These are phyloP conservation scores for Phortica variegata DNA, from an alignment of 1,140 invertebrate species.

Conservation along the genomic window DNA sequence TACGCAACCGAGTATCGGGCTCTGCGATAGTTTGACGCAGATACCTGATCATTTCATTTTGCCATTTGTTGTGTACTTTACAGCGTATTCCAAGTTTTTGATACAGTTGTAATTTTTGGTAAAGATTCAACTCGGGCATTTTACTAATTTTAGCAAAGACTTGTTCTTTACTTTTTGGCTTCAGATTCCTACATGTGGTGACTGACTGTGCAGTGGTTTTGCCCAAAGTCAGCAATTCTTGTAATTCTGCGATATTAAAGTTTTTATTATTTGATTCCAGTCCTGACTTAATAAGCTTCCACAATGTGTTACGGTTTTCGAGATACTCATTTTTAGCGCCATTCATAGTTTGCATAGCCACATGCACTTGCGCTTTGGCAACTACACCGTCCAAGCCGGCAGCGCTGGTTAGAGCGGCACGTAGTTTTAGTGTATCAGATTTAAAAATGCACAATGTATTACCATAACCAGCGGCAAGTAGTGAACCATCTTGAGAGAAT, in stretches of 20 bases:
- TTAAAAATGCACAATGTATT: slow-evolving; percentile 73
- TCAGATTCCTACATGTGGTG: slow-evolving; percentile 2
- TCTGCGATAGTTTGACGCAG: slow-evolving; percentile 12
- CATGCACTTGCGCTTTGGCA: slow-evolving; percentile 36
- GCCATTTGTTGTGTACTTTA: slow-evolving; percentile 15
- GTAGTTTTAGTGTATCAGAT: slow-evolving; percentile 61
- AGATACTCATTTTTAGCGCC: slow-evolving; percentile 24
- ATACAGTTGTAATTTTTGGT: slow-evolving; percentile 45
- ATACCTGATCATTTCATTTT: slow-evolving; percentile 14
- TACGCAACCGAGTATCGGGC: background rate
- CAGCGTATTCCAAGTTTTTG: slow-evolving; percentile 41
- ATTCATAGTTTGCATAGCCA: slow-evolving; percentile 29
- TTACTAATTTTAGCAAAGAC: slow-evolving; percentile 41
- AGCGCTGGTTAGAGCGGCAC: slow-evolving; percentile 57
- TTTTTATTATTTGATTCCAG: slow-evolving; percentile 38
- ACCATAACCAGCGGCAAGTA: slow-evolving; percentile 72
- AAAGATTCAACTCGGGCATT: slow-evolving; percentile 42
- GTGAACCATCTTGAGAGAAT: slow-evolving; percentile 76
- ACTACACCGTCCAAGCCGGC: slow-evolving; percentile 38
- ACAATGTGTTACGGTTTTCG: slow-evolving; percentile 36
- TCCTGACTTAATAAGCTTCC: slow-evolving; percentile 27
- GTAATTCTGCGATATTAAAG: too few species aligned
- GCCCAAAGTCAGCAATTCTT: background rate
- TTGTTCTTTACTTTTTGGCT: slow-evolving; percentile 13
- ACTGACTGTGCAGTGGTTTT: too few species aligned